These are phyloP conservation scores for Sinelater perroti DNA, from an alignment of 2,888 invertebrate genomes.

Conservation along the genomic window DNA sequence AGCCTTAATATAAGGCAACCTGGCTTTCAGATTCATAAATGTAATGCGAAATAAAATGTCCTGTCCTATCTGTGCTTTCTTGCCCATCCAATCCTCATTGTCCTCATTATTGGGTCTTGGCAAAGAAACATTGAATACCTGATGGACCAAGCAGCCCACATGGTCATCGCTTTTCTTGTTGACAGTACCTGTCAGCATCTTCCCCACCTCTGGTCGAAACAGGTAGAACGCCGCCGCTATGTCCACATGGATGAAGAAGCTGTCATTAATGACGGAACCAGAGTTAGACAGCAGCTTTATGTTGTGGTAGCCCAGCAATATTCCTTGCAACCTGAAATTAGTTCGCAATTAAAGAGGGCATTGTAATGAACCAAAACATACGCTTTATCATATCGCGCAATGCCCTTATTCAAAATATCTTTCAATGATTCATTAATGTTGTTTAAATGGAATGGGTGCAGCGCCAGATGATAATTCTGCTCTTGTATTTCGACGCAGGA, in stretches of 20 bases:
- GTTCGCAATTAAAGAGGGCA: conserved; percentile 40
- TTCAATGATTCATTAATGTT: conserved; percentile 68
- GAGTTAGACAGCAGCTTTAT: conserved; percentile 66
- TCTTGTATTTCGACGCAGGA: conserved; percentile 66
- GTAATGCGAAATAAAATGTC: conserved; percentile 69
- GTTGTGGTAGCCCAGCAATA: conserved; percentile 73
- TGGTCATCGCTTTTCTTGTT: conserved; percentile 74
- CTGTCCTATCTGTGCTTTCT: conserved; percentile 66
- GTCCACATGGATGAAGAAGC: conserved; percentile 71
- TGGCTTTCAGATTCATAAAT: conserved; percentile 66
- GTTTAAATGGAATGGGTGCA: conserved; percentile 72
- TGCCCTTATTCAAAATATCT: conserved; percentile 66
- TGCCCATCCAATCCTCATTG: conserved; percentile 66
- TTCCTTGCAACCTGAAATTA: conserved; percentile 73
- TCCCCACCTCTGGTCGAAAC: conserved; percentile 71
- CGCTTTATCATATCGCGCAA: conserved; percentile 67
- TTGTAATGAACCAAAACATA: not conserved
- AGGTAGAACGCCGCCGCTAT: conserved; percentile 75
- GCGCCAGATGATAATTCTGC: conserved; percentile 66
- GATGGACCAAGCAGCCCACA: conserved; percentile 74
- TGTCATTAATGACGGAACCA: conserved; percentile 70
- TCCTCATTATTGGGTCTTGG: conserved; percentile 63
- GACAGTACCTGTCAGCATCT: conserved; percentile 69
- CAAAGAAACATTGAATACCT: conserved; percentile 75
- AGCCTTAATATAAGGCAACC: conserved; percentile 72